phyloP scores from a whole-genome alignment of 2,888 invertebrate genomes.

The Terebella lapidaria region DNA sequence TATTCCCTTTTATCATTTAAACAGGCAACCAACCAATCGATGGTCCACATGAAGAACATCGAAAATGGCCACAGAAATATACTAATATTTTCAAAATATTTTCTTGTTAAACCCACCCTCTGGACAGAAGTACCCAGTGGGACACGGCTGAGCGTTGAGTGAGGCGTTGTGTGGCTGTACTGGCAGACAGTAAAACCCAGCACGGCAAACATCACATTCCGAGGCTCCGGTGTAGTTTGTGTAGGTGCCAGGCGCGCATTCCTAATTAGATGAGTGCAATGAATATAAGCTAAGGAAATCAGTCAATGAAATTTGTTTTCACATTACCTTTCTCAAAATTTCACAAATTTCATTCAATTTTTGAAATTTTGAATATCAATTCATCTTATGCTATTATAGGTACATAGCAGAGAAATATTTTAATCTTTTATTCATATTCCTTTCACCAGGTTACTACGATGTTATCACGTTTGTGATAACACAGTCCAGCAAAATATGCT shows the following conservation, averaged over 20 bases:
- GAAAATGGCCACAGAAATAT: no score
- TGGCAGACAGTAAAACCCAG: slow-evolving; percentile 46
- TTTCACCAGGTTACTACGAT: no score
- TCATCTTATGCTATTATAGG: no score
- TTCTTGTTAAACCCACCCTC: slow-evolving; percentile 26
- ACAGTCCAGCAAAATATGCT: no score
- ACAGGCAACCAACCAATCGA: no score
- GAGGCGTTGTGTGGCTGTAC: slow-evolving; percentile 39
- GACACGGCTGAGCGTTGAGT: slow-evolving; percentile 39
- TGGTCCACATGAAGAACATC: no score
- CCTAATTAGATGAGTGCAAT: slow-evolving; percentile 21
- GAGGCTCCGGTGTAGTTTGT: slow-evolving; percentile 38
- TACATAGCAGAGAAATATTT: no score
- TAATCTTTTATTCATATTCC: no score
- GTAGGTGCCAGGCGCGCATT: slow-evolving; percentile 41
- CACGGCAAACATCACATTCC: slow-evolving; percentile 39
- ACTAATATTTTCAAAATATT: no score
- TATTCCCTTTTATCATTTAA: no score
- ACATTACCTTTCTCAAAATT: not conserved
- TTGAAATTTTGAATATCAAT: not conserved
- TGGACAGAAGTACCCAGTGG: slow-evolving; percentile 42
- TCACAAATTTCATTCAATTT: not conserved
- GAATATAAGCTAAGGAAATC: not conserved
- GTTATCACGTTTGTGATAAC: no score
- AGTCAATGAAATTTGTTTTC: not conserved